phyloP scores from a whole-genome alignment of 2,797 vertebrate genomes.

The Scleropages formosus region DNA sequence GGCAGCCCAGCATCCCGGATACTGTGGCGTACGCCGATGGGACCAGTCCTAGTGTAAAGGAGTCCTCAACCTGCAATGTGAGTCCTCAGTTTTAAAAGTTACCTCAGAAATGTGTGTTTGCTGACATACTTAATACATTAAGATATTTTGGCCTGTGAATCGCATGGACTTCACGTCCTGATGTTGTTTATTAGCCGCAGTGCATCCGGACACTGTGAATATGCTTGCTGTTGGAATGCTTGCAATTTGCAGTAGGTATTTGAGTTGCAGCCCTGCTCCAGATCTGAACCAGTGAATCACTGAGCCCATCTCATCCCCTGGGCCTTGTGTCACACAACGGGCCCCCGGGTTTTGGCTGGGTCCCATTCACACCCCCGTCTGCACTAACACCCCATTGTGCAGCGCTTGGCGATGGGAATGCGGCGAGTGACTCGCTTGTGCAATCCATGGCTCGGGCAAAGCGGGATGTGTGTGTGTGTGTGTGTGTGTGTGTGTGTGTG shows the following conservation, averaged over 20 bases:
- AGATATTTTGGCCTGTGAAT: not conserved
- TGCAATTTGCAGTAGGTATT: not conserved
- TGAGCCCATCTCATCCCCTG: constrained; percentile 56
- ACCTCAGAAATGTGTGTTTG: not conserved
- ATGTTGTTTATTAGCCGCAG: constrained; percentile 10
- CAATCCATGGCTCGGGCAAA: constrained; percentile 62
- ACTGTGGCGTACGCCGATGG: constrained; percentile 72
- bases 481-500: too few species aligned
- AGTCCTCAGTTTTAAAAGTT: constrained; percentile 56
- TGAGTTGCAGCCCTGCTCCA: constrained; percentile 42
- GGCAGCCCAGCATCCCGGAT: constrained; percentile 65
- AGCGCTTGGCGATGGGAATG: constrained; percentile 56
- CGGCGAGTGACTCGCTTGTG: constrained; percentile 58
- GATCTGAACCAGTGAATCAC: constrained; percentile 58
- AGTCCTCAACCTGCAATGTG: constrained; percentile 80
- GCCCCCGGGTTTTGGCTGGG: constrained; percentile 52
- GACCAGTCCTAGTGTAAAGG: constrained; percentile 66
- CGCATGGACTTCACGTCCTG: not conserved
- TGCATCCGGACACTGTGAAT: constrained; percentile 14
- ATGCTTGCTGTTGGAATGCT: not conserved
- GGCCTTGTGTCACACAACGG: constrained; percentile 54
- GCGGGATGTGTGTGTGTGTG: constrained; percentile 50
- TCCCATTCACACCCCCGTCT: constrained; percentile 62
- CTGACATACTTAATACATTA: not conserved
- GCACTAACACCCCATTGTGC: constrained; percentile 69